Evolutionary conservation across 2,888 invertebrate species (phyloP), one percentile per base, ranked within the genome.

Genomic region (Meteorus cinctellus): DNA sequence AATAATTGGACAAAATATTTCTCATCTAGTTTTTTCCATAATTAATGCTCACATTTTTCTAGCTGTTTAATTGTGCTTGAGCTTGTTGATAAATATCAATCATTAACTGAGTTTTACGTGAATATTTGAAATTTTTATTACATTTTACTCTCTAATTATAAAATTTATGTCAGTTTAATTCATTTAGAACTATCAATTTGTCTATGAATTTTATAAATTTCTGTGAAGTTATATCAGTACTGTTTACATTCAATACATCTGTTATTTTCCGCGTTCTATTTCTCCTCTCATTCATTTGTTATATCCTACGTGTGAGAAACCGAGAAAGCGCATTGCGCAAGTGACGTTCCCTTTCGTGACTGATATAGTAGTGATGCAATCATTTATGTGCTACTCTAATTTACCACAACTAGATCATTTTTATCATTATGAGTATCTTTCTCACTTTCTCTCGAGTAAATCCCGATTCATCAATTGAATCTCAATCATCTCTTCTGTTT

Each of bases 291-390:
- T 41, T 68, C 66, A 16, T 55, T 51, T 48, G n/a, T 45, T 63
- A 45, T 67, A 34, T 45, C 1, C 59, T 41, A n/a, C 24, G 59
- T 71, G 71, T 55, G 68, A 76, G 76, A 76, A 72, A 34, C 76
- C 81, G 82, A 82, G 83, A 83, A 83, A 83, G 83, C 80, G 74
- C 67, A 81, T 83, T 83, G 82, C 80, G 79, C 82, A 83, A 63
- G 82, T 80, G 24, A 2, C 59, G 66, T 79, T 78, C 78, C 75
- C 77, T 68, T 79, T 80, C 80, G 75, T 77, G 80, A 80, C 77
- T 74, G 77, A 77, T 63, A 76, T 74, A 75, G 65, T 31, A 36
- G 71, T 78, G 77, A 75, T 75, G 81, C 79, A 76, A 81, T 75
- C 48, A 19, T 62, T 27, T 41, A 16, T 62, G 34, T 62, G 60